Evolutionary conservation across 1,140 invertebrate genomes (phyloP), one percentile per base, ranked within the genome.

Genomic region (Dinoponera quadriceps): DNA sequence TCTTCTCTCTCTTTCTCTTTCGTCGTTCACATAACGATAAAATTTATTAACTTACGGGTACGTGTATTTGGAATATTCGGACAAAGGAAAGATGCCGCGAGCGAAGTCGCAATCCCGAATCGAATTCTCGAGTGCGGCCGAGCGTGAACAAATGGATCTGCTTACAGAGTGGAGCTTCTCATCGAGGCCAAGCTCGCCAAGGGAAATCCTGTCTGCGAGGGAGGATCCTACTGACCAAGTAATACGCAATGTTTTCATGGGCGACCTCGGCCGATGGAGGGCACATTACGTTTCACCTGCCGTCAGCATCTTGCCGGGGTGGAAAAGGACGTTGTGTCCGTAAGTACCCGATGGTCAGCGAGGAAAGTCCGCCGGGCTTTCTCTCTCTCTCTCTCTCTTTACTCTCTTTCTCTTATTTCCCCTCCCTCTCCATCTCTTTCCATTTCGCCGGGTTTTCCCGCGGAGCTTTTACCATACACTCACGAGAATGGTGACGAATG

Each of bases 81-180:
- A 44, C 38, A 9, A 44, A 44, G 11, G 3, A 44, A 11, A 0
- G 38, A 44, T 0, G 7, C n/a, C 11, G 7, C 38, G 38, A 44
- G 38, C 38, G 38, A 9, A 9, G 7, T 33, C 29, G 18, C 14
- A 22, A 2, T n/a, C 3, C 29, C 38, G 69, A 25, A 69, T n/a
- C 3, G 20, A 68, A 55, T 65, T 51, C 44, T 7, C 7, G 9
- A 69, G 14, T 44, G 22, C 22, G 22, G 27, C 29, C 20, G 2
- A 29, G 44, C 55, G 44, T 25, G 55, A 71, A 57, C 55, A 71
- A 55, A 80, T 69, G 69, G 57, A 80, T 69, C 65, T 65, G 51
- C 75, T 80, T 80, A 80, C 29, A 51, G 33, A 68, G 44, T 57
- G 18, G 22, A 78, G 69, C 38, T 69, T 55, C 20, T 54, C 51